These are phyloP conservation scores for Rhodeus uyekii DNA, from an alignment of 2,797 vertebrate species.

Conservation along the genomic window DNA sequence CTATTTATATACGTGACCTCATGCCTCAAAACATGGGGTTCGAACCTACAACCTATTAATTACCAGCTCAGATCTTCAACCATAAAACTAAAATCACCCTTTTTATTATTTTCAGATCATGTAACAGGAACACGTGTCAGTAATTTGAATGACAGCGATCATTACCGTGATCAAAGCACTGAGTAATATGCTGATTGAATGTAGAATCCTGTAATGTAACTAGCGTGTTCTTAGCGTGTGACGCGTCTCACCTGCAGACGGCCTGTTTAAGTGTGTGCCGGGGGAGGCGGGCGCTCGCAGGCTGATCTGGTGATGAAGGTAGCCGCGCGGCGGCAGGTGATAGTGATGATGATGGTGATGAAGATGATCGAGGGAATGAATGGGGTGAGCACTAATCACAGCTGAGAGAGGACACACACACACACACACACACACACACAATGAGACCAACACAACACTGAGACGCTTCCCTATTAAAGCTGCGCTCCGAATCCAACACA, in stretches of 20 bases:
- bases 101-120: not conserved
- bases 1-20: too few relatives aligned
- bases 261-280: constrained; percentile 90
- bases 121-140: too few relatives aligned
- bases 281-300: constrained; percentile 84
- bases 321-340: constrained; percentile 93
- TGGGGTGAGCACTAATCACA: constrained; percentile 99
- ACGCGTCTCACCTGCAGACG: constrained; percentile 90
- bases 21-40: too few relatives aligned
- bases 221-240: not conserved
- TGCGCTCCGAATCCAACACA: too few relatives aligned
- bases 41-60: too few relatives aligned
- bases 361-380: constrained; percentile 99
- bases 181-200: not conserved
- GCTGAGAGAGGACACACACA: constrained; percentile 71
- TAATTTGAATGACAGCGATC: too few relatives aligned
- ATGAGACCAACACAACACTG: not conserved
- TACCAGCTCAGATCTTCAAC: not conserved
- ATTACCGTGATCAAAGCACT: not conserved
- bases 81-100: not conserved
- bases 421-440: not conserved
- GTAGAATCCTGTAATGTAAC: too few relatives aligned
- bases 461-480: too few relatives aligned
- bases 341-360: constrained; percentile 97
- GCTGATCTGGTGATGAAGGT: constrained; percentile 90